phyloP scores from a whole-genome alignment of 2,888 invertebrate genomes.

The Leucophora obtusa region DNA sequence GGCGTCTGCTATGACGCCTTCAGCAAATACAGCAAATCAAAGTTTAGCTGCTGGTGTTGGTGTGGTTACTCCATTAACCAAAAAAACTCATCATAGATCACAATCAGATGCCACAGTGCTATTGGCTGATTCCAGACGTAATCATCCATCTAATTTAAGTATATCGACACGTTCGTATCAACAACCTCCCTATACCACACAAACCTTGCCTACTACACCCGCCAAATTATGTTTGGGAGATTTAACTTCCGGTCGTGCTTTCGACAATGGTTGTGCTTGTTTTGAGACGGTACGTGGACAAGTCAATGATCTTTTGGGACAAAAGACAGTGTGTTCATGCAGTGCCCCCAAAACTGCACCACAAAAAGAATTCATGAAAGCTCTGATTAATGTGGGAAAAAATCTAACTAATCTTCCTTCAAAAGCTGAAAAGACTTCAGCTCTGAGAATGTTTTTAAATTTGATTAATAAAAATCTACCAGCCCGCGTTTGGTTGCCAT shows the following conservation, averaged over 20 bases:
- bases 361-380: conserved; percentile 91
- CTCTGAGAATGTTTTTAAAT: conserved; percentile 94
- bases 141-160: conserved; percentile 68
- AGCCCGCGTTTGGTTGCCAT: conserved; percentile 97
- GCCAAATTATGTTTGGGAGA: conserved; percentile 90
- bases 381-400: conserved; percentile 92
- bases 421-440: conserved; percentile 94
- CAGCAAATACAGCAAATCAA: conserved; percentile 16
- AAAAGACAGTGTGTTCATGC: conserved; percentile 88
- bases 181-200: conserved; percentile 74
- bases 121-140: conserved; percentile 75
- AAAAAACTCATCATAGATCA: conserved; percentile 90
- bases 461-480: conserved; percentile 97
- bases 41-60: conserved; percentile 25
- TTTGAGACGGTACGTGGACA: conserved; percentile 89
- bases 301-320: conserved; percentile 87
- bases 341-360: conserved; percentile 89
- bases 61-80: conserved; percentile 75
- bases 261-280: conserved; percentile 97
- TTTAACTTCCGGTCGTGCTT: conserved; percentile 94
- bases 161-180: conserved; percentile 74
- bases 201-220: conserved; percentile 76
- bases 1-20: background rate
- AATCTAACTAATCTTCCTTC: conserved; percentile 88
- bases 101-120: conserved; percentile 88